Conservation (phyloP, 2,113 vertebrate species). For the Chloropsis cyanopogon region DNA sequence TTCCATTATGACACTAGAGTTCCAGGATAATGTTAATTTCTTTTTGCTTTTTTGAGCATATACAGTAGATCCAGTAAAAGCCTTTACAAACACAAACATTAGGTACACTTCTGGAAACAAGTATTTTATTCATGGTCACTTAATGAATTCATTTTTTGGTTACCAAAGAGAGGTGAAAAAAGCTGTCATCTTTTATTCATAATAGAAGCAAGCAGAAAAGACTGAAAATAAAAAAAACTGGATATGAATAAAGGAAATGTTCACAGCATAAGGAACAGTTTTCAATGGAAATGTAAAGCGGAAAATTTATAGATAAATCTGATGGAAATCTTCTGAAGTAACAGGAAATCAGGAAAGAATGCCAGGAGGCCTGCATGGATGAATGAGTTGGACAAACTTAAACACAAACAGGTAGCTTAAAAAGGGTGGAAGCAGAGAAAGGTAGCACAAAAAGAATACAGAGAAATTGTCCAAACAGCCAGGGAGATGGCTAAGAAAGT, state of each 20-base stretch:
- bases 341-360: background rate
- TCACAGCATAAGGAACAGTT: background rate
- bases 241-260: background rate
- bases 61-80: background rate
- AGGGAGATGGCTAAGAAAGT: background rate
- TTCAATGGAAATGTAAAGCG: background rate
- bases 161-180: background rate
- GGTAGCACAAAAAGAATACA: background rate
- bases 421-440: background rate
- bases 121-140: background rate
- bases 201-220: background rate
- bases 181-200: background rate
- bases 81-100: background rate
- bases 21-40: background rate
- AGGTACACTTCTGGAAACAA: background rate
- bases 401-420: background rate
- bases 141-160: background rate
- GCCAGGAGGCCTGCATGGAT: background rate
- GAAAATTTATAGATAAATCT: background rate
- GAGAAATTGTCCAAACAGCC: background rate
- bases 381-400: background rate
- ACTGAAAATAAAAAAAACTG: background rate
- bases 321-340: background rate
- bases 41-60: background rate
- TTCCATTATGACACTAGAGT: background rate